Percentiles rank a stretch among this genome's conserved stretches.
These are phyloP conservation scores for Rachycentron canadum DNA, from an alignment of 2,797 vertebrate genomes.

Conservation along the genomic window DNA sequence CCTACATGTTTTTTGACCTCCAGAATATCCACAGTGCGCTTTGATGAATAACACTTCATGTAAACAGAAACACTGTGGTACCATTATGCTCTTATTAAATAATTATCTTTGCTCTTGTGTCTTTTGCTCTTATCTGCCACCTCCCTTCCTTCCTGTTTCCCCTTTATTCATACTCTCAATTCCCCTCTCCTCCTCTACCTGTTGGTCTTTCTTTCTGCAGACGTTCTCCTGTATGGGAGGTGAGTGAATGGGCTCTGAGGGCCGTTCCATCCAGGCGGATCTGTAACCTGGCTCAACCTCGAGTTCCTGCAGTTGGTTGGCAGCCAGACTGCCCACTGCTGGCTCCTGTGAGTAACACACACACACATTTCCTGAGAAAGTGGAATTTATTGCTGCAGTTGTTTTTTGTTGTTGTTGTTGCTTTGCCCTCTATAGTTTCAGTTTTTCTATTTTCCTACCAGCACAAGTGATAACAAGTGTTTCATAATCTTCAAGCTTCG, in stretches of 20 bases:
- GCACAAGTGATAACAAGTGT: neutral
- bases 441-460: neutral
- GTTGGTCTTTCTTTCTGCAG: constrained; percentile 42
- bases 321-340: constrained; percentile 58
- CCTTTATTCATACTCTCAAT: neutral
- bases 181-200: neutral
- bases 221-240: constrained; percentile 71
- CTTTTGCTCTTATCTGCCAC: neutral
- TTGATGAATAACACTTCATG: neutral
- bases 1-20: too few relatives aligned
- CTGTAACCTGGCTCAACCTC: constrained; percentile 73
- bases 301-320: constrained; percentile 68
- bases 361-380: neutral
- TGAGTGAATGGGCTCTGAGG: constrained; percentile 75
- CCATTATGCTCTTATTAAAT: neutral
- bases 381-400: neutral
- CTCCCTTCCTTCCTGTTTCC: neutral
- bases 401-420: neutral
- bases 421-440: neutral
- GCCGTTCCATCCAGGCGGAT: constrained; percentile 76
- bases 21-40: neutral
- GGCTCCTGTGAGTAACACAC: constrained; percentile 69
- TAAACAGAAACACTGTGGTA: neutral
- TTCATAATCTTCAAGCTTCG: neutral
- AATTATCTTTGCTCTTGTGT: neutral